These are phyloP conservation scores for Polyodon spathula DNA, from an alignment of 2,113 vertebrate species.

Conservation along the genomic window DNA sequence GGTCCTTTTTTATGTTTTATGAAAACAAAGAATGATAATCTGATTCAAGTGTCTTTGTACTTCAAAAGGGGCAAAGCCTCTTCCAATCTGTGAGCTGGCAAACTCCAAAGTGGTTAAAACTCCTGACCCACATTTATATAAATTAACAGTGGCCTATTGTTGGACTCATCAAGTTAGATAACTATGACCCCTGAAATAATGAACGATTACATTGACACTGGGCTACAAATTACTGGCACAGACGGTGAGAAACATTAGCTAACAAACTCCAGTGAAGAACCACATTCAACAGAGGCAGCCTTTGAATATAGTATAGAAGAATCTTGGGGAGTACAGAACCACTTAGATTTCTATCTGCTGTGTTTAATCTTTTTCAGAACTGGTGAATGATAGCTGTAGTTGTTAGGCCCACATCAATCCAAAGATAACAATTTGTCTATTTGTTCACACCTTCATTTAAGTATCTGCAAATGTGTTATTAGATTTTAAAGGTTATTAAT, in stretches of 20 bases:
- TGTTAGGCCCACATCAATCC: background rate
- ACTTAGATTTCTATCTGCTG: background rate
- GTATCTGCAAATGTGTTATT: too few relatives aligned
- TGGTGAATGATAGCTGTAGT: background rate
- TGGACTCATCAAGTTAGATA: constrained; percentile 12
- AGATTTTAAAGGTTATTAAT: too few relatives aligned
- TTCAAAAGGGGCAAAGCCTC: background rate
- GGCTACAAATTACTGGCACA: constrained; percentile 13
- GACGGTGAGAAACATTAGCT: constrained; percentile 16
- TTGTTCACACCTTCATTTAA: too few relatives aligned
- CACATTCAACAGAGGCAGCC: constrained; percentile 8
- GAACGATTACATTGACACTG: constrained; percentile 19
- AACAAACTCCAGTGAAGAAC: constrained; percentile 6
- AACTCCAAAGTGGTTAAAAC: constrained; percentile 10
- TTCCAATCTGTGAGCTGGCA: constrained; percentile 9
- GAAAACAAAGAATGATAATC: background rate
- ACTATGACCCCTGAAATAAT: constrained; percentile 24
- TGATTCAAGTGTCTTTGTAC: too few relatives aligned
- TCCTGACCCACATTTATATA: constrained; percentile 26
- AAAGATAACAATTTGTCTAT: too few relatives aligned
- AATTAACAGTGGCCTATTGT: constrained; percentile 25
- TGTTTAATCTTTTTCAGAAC: background rate
- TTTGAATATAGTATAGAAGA: background rate
- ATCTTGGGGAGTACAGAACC: constrained; percentile 5
- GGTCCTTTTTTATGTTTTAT: too few relatives aligned